Evolutionary conservation across 1,140 invertebrate genomes (phyloP), one percentile per base, ranked within the genome.

Genomic region (Eciton burchellii): DNA sequence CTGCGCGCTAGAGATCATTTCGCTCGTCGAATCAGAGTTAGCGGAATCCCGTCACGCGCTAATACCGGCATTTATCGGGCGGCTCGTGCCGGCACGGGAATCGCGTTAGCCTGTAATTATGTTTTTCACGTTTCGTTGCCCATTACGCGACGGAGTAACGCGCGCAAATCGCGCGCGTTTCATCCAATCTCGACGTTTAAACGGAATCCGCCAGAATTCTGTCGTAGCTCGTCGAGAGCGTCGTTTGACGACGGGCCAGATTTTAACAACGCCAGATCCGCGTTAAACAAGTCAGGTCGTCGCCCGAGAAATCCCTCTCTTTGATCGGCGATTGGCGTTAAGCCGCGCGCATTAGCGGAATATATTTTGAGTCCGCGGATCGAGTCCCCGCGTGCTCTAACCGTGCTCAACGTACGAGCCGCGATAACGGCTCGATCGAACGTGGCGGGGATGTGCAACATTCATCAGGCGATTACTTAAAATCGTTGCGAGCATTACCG

Each of bases 291-390:
- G 24, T 19, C 62, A 77, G 29, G 16, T 12, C 21, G 21, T 56
- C 56, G 49, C 4, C n/a, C 12, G 21, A 9, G 21, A 68, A 77
- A 81, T 47, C 66, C 24, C 6, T 35, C 35, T 35, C 35, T 24
- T 26, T 54, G 45, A 3, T 66, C 24, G 19, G 8, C 21, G 5
- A 26, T 72, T n/a, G n/a, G n/a, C n/a, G 35, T 81, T 72, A 81
- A 72, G 66, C 29, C 41, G 35, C 24, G n/a, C 1, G 24, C 29
- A 81, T 81, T 72, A 72, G 19, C 54, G 47, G 29, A 71, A 72
- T 43, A 66, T 35, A 66, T 77, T 77, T 66, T 19, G 16, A 77
- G 11, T 16, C 56, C 3, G 35, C 24, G 43, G 21, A 43, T 68
- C 0, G 52, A 73, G 24, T 59, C 21, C 11, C 3, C n/a, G 12